Evolutionary conservation across 2,113 vertebrate genomes (phyloP).

Genomic region (Puntigrus tetrazona): DNA sequence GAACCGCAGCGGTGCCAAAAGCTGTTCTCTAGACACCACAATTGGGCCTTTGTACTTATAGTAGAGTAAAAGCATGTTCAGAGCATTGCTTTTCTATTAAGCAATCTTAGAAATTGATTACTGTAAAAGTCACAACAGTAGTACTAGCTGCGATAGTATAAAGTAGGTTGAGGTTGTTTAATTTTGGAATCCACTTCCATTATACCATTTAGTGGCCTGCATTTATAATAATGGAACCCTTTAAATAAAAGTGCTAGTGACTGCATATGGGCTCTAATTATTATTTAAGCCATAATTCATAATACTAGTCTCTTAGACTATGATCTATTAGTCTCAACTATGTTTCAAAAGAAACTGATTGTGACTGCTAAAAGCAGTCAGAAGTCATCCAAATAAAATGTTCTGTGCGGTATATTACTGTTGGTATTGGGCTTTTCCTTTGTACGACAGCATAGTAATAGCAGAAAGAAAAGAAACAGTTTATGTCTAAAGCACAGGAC

Average conservation of each 20-base stretch:
- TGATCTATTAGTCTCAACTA: neutral
- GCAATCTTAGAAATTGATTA: slow-evolving; percentile 5
- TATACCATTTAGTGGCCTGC: neutral
- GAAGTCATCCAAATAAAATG: neutral
- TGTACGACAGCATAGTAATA: neutral
- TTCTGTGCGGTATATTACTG: neutral
- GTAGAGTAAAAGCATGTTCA: slow-evolving; percentile 20
- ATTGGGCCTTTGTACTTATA: slow-evolving; percentile 10
- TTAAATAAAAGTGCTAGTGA: neutral
- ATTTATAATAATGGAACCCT: neutral
- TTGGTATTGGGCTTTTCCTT: neutral
- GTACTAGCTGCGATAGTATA: neutral
- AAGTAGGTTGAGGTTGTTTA: neutral
- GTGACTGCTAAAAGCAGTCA: neutral
- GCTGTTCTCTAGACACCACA: slow-evolving; percentile 36
- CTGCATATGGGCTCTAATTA: neutral
- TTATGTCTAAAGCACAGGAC: too few relatives aligned
- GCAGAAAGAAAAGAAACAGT: too few relatives aligned
- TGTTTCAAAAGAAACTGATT: neutral
- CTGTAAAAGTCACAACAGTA: neutral
- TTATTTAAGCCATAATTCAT: neutral
- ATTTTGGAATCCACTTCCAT: neutral
- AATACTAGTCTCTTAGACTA: neutral
- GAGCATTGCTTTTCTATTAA: slow-evolving; percentile 35
- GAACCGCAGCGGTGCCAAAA: neutral